Evolutionary conservation across 1,140 invertebrate species (phyloP).

Genomic region (Andrena cerasifolii): DNA sequence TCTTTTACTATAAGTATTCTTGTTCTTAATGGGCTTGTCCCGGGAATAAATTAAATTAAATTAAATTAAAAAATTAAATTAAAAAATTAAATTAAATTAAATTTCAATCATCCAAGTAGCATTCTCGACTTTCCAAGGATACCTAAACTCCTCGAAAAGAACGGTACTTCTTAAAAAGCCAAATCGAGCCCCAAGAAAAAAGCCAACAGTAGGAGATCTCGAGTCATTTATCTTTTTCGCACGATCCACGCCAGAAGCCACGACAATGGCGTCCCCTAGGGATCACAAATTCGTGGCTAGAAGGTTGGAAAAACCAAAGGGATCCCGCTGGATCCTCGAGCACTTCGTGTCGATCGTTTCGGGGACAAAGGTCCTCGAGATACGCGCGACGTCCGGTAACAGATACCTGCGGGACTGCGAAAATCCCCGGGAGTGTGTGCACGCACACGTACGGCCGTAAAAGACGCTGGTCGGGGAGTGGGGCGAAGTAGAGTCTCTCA

Average conservation of each 20-base stretch:
- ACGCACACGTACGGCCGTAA: not conserved
- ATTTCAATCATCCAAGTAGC: too few relatives aligned
- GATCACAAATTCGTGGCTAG: conserved; percentile 31
- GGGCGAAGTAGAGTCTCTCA: conserved; percentile 41
- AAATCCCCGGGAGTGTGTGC: not conserved
- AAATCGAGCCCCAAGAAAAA: too few relatives aligned
- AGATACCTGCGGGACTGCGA: conserved; percentile 25
- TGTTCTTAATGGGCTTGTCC: too few relatives aligned
- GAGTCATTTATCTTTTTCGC: conserved; percentile 48
- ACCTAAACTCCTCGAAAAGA: too few relatives aligned
- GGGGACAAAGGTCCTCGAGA: conserved; percentile 24
- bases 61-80: too few relatives aligned
- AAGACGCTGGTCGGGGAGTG: not conserved
- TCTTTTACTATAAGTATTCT: too few relatives aligned
- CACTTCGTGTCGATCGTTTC: conserved; percentile 21
- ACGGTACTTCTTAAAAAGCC: too few relatives aligned
- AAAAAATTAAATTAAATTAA: too few relatives aligned
- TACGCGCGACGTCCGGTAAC: conserved; percentile 38
- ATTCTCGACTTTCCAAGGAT: too few relatives aligned
- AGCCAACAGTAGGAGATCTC: too few relatives aligned
- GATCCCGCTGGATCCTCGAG: not conserved
- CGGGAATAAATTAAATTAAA: too few relatives aligned
- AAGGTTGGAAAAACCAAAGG: not conserved
- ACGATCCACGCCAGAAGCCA: not conserved
- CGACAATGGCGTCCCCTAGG: conserved; percentile 6